phyloP scores from a whole-genome alignment of 2,888 invertebrate genomes.

The Homarus gammarus region DNA sequence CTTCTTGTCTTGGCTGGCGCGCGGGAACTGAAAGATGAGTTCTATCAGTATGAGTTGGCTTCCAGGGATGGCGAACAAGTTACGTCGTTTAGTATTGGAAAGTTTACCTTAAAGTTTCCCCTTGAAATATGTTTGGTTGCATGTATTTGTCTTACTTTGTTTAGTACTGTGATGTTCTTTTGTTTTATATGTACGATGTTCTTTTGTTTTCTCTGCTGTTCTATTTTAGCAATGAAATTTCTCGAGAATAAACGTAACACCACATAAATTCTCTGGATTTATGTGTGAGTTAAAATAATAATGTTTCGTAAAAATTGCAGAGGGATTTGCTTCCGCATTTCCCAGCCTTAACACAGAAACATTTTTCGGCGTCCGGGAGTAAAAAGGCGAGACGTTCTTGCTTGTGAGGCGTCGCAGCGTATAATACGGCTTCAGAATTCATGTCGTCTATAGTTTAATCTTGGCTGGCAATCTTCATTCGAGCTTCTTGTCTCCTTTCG shows the following conservation, averaged over 20 bases:
- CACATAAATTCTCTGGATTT: too few relatives aligned
- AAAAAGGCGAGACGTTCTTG: neutral
- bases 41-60: slow-evolving; percentile 21
- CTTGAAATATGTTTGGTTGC: too few relatives aligned
- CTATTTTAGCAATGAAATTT: too few relatives aligned
- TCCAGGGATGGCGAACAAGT: neutral
- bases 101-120: neutral
- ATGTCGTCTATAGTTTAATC: slow-evolving; percentile 64
- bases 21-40: slow-evolving; percentile 55
- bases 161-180: too few relatives aligned
- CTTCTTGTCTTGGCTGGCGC: slow-evolving; percentile 57
- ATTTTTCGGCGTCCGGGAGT: neutral
- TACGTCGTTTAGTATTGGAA: neutral
- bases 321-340: neutral
- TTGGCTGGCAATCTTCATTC: slow-evolving; percentile 56
- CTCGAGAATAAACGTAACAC: too few relatives aligned
- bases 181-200: too few relatives aligned
- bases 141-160: too few relatives aligned
- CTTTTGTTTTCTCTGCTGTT: too few relatives aligned
- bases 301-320: too few relatives aligned
- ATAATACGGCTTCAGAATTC: slow-evolving; percentile 48
- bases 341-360: neutral
- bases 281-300: too few relatives aligned
- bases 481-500: slow-evolving; percentile 43
- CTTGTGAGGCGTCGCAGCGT: neutral